Evolutionary conservation across 1,140 invertebrate species (phyloP).

Genomic region (Orius laevigatus): DNA sequence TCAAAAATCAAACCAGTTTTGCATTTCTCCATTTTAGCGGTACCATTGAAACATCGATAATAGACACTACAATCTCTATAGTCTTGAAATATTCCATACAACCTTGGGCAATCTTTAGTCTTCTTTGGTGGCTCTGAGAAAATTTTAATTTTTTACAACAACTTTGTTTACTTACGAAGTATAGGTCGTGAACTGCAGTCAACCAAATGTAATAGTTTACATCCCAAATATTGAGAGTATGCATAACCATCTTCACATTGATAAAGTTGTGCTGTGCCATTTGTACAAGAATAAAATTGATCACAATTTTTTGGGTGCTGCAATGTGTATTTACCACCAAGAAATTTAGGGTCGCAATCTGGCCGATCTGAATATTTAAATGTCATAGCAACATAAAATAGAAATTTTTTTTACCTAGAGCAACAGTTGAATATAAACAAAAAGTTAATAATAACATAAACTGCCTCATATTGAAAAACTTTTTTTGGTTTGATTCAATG

Average conservation of each 20-base stretch:
- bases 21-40: slow-evolving; percentile 17
- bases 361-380: slow-evolving; percentile 11
- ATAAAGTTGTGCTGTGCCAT: slow-evolving; percentile 14
- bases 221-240: slow-evolving; percentile 17
- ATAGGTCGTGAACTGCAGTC: slow-evolving; percentile 17
- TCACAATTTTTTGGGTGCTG: slow-evolving; percentile 19
- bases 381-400: too few relatives aligned
- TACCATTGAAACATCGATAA: slow-evolving; percentile 20
- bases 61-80: slow-evolving; percentile 19
- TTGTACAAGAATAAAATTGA: slow-evolving; percentile 18
- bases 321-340: slow-evolving; percentile 14
- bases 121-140: slow-evolving; percentile 20
- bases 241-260: slow-evolving; percentile 22
- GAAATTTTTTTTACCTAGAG: too few relatives aligned
- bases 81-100: slow-evolving; percentile 19
- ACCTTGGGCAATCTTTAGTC: slow-evolving; percentile 16
- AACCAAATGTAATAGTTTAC: slow-evolving; percentile 19
- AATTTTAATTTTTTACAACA: slow-evolving; percentile 4
- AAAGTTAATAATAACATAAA: too few relatives aligned
- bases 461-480: too few relatives aligned
- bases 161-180: slow-evolving; percentile 19
- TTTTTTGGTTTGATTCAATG: too few relatives aligned
- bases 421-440: too few relatives aligned
- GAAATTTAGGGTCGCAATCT: slow-evolving; percentile 15
- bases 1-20: slow-evolving; percentile 18